Percentiles rank a stretch among this genome's conserved stretches.
Conservation (phyloP, 2,113 vertebrate genomes). For the Scortum barcoo region DNA sequence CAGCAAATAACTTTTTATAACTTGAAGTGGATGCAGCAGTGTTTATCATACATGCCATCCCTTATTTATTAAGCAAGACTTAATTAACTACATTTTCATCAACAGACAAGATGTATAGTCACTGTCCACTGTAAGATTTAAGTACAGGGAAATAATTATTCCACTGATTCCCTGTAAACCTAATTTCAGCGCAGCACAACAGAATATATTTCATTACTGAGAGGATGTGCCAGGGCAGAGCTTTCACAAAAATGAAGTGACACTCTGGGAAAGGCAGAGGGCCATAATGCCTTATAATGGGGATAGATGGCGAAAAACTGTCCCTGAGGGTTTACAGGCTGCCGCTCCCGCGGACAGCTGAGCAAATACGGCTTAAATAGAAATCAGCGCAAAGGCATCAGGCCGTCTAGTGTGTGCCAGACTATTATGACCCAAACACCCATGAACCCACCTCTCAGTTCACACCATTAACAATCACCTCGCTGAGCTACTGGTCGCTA, state of each 20-base stretch:
- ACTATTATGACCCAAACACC: conserved; percentile 12
- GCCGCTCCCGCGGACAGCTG: conserved; percentile 48
- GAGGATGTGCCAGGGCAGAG: conserved; percentile 37
- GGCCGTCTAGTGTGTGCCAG: conserved; percentile 6
- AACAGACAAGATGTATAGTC: conserved; percentile 16
- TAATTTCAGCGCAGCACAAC: conserved; percentile 31
- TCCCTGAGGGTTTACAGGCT: conserved; percentile 49
- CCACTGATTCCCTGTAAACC: conserved; percentile 37
- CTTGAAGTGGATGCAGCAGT: not conserved
- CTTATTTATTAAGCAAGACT: conserved; percentile 20
- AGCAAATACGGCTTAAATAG: conserved; percentile 51
- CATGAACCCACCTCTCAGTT: conserved; percentile 10
- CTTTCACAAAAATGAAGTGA: conserved; percentile 61
- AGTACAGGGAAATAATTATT: conserved; percentile 30
- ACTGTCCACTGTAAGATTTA: conserved; percentile 29
- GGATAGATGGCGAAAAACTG: conserved; percentile 50
- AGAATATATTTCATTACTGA: conserved; percentile 55
- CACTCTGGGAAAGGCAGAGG: conserved; percentile 50
- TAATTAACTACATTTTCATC: conserved; percentile 42
- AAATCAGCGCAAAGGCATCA: conserved; percentile 36
- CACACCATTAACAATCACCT: conserved; percentile 37
- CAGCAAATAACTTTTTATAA: not conserved
- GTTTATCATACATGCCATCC: not conserved
- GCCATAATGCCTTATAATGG: conserved; percentile 68
- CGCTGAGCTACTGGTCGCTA: not conserved